Percentiles rank a stretch among this genome's conserved stretches.
Conservation (phyloP, 2,113 vertebrate species). For the Planiliza haematocheilus region DNA sequence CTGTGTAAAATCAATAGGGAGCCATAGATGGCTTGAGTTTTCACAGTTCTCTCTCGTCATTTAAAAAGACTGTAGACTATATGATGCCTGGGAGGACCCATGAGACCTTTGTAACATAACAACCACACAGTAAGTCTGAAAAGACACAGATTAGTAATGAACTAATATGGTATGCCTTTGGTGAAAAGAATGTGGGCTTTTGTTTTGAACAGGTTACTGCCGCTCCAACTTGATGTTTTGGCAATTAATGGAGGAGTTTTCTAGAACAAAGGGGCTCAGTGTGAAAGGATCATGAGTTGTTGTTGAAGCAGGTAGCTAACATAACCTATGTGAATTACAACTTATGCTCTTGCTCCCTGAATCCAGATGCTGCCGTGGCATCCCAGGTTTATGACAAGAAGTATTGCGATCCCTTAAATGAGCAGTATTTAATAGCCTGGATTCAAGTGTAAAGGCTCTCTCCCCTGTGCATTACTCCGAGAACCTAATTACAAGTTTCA, state of each 20-base stretch:
- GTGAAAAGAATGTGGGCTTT: slow-evolving; percentile 39
- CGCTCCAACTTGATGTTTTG: slow-evolving; percentile 28
- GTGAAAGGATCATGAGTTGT: slow-evolving; percentile 40
- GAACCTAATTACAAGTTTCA: slow-evolving; percentile 98
- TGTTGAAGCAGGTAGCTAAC: slow-evolving; percentile 54
- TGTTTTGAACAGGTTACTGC: slow-evolving; percentile 42
- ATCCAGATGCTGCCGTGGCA: slow-evolving; percentile 65
- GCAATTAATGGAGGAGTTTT: slow-evolving; percentile 49
- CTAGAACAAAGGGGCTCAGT: slow-evolving; percentile 44
- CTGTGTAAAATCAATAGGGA: slow-evolving; percentile 99
- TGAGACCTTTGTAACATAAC: slow-evolving; percentile 88
- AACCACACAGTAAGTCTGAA: slow-evolving; percentile 84
- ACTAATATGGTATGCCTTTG: slow-evolving; percentile 83
- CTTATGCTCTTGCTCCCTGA: slow-evolving; percentile 55
- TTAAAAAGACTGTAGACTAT: slow-evolving; percentile 91
- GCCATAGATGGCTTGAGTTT: slow-evolving; percentile 99
- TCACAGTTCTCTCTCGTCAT: slow-evolving; percentile 99
- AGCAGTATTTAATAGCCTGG: slow-evolving; percentile 87
- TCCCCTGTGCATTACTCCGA: slow-evolving; percentile 89
- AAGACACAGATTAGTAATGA: slow-evolving; percentile 45
- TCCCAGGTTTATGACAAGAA: slow-evolving; percentile 76
- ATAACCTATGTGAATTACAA: slow-evolving; percentile 58
- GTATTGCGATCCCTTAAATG: slow-evolving; percentile 83
- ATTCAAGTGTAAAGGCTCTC: slow-evolving; percentile 86
- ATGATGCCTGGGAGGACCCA: slow-evolving; percentile 89